Percentiles rank a stretch among this genome's conserved stretches.
These are phyloP conservation scores for Alviniconcha marisindica DNA, from an alignment of 1,140 invertebrate genomes.

Conservation along the genomic window DNA sequence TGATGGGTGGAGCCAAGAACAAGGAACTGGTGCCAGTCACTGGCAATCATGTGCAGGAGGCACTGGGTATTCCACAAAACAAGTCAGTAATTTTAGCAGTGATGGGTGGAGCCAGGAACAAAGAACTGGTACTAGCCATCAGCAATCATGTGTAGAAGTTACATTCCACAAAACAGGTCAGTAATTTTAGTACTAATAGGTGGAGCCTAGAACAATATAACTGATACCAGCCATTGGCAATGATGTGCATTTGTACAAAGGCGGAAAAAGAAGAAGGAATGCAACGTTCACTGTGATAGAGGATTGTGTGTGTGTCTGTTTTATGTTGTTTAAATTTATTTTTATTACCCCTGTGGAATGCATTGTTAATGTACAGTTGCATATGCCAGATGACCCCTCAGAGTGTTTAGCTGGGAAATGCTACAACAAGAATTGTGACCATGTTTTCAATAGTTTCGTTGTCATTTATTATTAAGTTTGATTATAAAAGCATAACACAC, in stretches of 20 bases:
- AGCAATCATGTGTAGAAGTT: slow-evolving; percentile 39
- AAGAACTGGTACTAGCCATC: slow-evolving; percentile 42
- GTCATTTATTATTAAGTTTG: neutral
- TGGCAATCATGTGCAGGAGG: slow-evolving; percentile 40
- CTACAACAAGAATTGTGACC: no score
- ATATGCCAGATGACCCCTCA: neutral
- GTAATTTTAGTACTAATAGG: no score
- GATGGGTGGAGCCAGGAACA: slow-evolving; percentile 44
- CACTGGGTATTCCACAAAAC: slow-evolving; percentile 41
- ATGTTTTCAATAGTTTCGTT: no score
- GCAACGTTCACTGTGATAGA: neutral
- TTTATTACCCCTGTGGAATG: neutral
- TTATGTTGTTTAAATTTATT: neutral
- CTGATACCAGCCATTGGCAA: slow-evolving; percentile 42
- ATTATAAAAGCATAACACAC: slow-evolving; percentile 25
- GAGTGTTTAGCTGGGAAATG: neutral
- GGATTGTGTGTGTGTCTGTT: no score
- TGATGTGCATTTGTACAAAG: slow-evolving; percentile 34
- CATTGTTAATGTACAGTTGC: neutral
- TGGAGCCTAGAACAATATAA: slow-evolving; percentile 9
- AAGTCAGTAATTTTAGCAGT: neutral
- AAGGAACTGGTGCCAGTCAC: slow-evolving; percentile 43
- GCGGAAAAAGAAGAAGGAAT: neutral
- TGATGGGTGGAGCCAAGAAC: neutral
- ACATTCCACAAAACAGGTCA: slow-evolving; percentile 40